Base-by-base conservation (phyloP, 1,140 invertebrate species). In the Hycleus phaleratus region DNA sequence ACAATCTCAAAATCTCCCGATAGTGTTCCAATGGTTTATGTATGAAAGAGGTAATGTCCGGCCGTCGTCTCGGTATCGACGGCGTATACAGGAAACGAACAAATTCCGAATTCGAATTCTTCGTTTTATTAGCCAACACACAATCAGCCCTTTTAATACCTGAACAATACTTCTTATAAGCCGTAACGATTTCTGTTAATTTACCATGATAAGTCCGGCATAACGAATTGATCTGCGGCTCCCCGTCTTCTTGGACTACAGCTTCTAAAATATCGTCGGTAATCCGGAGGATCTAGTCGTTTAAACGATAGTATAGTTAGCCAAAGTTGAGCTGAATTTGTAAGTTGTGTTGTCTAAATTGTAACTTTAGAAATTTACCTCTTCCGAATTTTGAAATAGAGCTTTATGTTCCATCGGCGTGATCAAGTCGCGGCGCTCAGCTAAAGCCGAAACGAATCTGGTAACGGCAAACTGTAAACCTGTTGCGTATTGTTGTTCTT, bases 321-420 rank as follows among this genome's bases (percentile, higher is more conserved):
- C 18, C 18, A 18, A 18, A 18, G 18, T 18, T 18, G 12, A 12
- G 12, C 12, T 12, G 12, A 12, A 42, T 9, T 4, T n/a, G 11
- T 42, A 11, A 42, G 10, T 42, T n/a, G 11, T 42, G 32, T 42
- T 11, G 40, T 10, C 3, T 42, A 42, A n/a, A n/a, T 10, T 10
- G 40, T 10, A 10, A 10, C 10, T 7, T 6, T 39, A 10, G 40
- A 7, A 32, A 54, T 46, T 63, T 74, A 84, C 83, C 75, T 91
- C 89, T 72, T 91, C 88, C 52, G 86, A 80, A 71, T 91, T 91
- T 74, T 91, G 89, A 70, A 91, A 91, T 8, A 91, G 75, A 6
- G 85, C 80, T 68, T 83, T 78, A 71, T 91, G 87, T 67, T 91
- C 88, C 26, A 80, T 79, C 3, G 82, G 78, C 1, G 83, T 82